A percentile compares a stretch with the other conserved stretches of the same genome.
phyloP scores from a whole-genome alignment of 2,888 invertebrate genomes.

The Lypha dubia region DNA sequence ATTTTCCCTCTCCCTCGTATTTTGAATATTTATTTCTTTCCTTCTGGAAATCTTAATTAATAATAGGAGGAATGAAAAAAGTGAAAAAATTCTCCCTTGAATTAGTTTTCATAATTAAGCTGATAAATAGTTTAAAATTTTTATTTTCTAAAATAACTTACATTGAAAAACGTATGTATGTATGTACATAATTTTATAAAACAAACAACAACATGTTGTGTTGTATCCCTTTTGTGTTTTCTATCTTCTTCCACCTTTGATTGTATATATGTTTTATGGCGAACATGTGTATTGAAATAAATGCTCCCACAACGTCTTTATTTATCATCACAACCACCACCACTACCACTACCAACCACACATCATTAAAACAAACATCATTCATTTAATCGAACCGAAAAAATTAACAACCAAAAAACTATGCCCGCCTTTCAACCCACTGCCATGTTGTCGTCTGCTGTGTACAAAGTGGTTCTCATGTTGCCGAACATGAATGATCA shows the following conservation, averaged over 20 bases:
- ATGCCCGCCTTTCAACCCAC: constrained; percentile 1
- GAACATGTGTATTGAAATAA: constrained; percentile 33
- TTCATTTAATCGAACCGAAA: constrained; percentile 31
- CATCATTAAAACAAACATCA: constrained; percentile 50
- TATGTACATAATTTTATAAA: too few species aligned
- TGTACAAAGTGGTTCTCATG: constrained; percentile 77
- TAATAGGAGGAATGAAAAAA: too few species aligned
- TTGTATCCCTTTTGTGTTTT: constrained; percentile 50
- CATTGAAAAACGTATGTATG: constrained; percentile 3
- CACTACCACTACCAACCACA: constrained; percentile 36
- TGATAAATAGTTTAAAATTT: too few species aligned
- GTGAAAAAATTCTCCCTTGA: too few species aligned
- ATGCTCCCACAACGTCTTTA: constrained; percentile 26
- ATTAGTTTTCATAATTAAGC: too few species aligned
- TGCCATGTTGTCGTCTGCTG: neutral
- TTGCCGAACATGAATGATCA: constrained; percentile 77
- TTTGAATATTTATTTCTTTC: too few species aligned
- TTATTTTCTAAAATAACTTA: neutral
- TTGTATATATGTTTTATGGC: constrained; percentile 41
- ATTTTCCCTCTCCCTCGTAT: too few species aligned
- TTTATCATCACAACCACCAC: constrained; percentile 49
- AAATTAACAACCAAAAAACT: constrained; percentile 7
- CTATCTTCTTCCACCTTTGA: constrained; percentile 48
- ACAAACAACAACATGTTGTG: constrained; percentile 38
- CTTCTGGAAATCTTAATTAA: too few species aligned